Evolutionary conservation across 1,140 invertebrate species (phyloP).

Genomic region (Drosophila varians): DNA sequence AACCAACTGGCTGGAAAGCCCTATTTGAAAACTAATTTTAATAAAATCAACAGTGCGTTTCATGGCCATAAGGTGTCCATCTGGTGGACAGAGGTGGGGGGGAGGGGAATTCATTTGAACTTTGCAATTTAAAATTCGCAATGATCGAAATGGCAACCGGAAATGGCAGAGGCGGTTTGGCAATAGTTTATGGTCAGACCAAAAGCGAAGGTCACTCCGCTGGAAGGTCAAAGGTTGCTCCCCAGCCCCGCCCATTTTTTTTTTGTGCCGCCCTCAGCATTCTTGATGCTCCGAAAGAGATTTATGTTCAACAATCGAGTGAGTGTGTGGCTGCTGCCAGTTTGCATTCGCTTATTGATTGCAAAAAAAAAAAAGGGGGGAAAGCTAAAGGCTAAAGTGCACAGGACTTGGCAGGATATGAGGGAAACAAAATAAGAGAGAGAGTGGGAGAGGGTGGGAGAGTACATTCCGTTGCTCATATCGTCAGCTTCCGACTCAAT

Average conservation of each 20-base stretch:
- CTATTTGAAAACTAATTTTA: conserved; percentile 29
- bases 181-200: conserved; percentile 17
- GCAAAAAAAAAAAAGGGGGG: neutral
- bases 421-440: neutral
- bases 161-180: conserved; percentile 41
- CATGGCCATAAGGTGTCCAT: neutral
- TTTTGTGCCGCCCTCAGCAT: neutral
- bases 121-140: conserved; percentile 1
- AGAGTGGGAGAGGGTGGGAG: neutral
- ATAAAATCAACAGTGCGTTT: conserved; percentile 39
- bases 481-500: conserved; percentile 22
- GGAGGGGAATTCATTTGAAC: too few relatives aligned
- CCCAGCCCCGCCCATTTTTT: too few relatives aligned
- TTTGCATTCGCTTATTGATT: conserved; percentile 23
- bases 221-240: neutral
- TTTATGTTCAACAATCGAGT: conserved; percentile 12
- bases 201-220: conserved; percentile 24
- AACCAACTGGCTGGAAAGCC: conserved; percentile 9
- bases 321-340: conserved; percentile 5
- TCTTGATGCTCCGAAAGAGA: neutral
- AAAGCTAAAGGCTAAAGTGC: neutral
- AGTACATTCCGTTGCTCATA: neutral
- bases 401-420: conserved; percentile 3
- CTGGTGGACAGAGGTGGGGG: too few relatives aligned
- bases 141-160: conserved; percentile 46